Evolutionary conservation across 2,113 vertebrate genomes (phyloP).

Genomic region (Australoheros scitulus): DNA sequence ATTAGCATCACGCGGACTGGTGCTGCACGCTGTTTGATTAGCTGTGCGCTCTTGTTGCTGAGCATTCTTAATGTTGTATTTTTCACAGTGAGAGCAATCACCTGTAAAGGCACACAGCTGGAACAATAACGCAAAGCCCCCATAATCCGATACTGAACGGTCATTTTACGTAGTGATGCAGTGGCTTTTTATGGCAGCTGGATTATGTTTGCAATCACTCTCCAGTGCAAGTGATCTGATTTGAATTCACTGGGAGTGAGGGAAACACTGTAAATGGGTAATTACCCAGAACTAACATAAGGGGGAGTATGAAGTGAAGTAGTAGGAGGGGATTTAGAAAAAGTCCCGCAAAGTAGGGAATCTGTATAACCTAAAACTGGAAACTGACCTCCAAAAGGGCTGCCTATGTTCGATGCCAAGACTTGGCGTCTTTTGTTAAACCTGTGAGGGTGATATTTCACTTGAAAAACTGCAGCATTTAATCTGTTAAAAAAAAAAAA

Average conservation of each 20-base stretch:
- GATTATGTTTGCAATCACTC: conserved; percentile 45
- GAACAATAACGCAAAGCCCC: not conserved
- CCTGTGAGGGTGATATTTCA: not conserved
- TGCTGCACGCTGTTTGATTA: conserved; percentile 13
- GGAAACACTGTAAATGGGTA: conserved; percentile 39
- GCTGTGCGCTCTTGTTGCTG: not conserved
- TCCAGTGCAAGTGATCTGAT: conserved; percentile 42
- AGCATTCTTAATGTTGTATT: conserved; percentile 15
- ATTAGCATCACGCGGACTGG: not conserved
- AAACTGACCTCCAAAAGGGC: not conserved
- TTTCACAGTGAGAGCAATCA: conserved; percentile 3
- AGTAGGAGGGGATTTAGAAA: conserved; percentile 17
- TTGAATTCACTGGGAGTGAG: conserved; percentile 37
- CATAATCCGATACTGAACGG: conserved; percentile 8
- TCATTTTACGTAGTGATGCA: not conserved
- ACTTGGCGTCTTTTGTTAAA: not conserved
- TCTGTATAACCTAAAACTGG: not conserved
- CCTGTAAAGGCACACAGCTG: conserved; percentile 43
- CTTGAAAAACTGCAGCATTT: not conserved
- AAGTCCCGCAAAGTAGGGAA: conserved; percentile 4
- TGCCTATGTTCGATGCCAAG: not conserved
- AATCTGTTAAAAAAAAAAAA: not conserved
- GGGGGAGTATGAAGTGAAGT: conserved; percentile 19
- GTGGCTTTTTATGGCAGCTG: conserved; percentile 36
- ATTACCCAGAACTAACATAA: conserved; percentile 44